phyloP scores from a whole-genome alignment of 1,140 invertebrate genomes.

The Pentalonia nigronervosa region DNA sequence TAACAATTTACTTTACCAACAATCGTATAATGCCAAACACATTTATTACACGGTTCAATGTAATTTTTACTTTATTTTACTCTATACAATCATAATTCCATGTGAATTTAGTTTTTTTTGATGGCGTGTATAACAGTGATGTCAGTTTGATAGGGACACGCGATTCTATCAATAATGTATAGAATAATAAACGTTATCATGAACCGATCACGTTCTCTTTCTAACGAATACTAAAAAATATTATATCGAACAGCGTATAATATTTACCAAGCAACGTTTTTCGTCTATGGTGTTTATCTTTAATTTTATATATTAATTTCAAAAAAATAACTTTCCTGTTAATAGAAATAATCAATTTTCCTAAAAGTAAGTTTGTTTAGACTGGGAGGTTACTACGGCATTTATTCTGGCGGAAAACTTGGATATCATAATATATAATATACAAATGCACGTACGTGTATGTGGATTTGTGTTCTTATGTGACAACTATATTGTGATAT shows the following conservation, averaged over 20 bases:
- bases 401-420: background rate
- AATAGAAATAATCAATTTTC: background rate
- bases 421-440: background rate
- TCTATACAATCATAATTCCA: background rate
- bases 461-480: background rate
- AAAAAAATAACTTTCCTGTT: background rate
- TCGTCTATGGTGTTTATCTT: background rate
- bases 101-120: background rate
- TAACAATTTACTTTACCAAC: conserved; percentile 10
- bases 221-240: background rate
- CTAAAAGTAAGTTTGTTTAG: background rate
- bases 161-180: conserved; percentile 1
- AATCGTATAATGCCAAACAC: background rate
- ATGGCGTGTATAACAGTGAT: background rate
- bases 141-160: background rate
- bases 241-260: background rate
- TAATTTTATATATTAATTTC: background rate
- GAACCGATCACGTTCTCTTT: background rate
- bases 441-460: background rate
- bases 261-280: background rate
- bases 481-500: background rate
- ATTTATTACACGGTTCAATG: background rate
- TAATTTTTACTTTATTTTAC: background rate
- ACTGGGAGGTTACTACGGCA: background rate
- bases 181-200: background rate